Evolutionary conservation across 2,888 invertebrate genomes (phyloP).

Genomic region (Nomada fabriciana): DNA sequence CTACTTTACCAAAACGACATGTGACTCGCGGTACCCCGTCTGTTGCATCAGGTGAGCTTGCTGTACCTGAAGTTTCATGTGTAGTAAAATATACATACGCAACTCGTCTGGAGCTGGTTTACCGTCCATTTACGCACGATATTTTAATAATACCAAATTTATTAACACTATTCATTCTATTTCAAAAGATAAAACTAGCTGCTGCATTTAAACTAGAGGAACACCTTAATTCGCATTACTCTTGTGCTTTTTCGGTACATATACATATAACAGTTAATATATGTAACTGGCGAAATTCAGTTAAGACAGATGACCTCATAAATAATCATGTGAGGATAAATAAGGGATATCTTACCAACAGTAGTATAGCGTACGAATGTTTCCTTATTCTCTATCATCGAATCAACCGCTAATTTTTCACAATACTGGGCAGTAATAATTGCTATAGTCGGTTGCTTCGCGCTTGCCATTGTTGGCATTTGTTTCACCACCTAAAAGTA

Average conservation of each 20-base stretch:
- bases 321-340: constrained; percentile 4
- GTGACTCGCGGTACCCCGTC: constrained; percentile 80
- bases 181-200: too few relatives aligned
- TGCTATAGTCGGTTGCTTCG: constrained; percentile 98
- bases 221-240: background rate
- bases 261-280: background rate
- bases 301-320: background rate
- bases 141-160: constrained; percentile 10
- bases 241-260: background rate
- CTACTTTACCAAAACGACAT: constrained; percentile 83
- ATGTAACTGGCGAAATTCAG: constrained; percentile 20
- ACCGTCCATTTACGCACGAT: constrained; percentile 29
- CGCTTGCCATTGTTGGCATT: constrained; percentile 95
- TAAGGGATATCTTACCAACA: constrained; percentile 90
- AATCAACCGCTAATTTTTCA: constrained; percentile 98
- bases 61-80: constrained; percentile 80
- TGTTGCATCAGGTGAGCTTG: constrained; percentile 77
- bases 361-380: constrained; percentile 98
- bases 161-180: too few relatives aligned
- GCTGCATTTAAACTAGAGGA: too few relatives aligned
- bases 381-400: constrained; percentile 98
- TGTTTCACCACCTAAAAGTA: constrained; percentile 92
- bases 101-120: constrained; percentile 41
- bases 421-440: constrained; percentile 98
- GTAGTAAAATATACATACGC: constrained; percentile 55